A percentile compares a stretch with the other conserved stretches of the same genome.
These are phyloP conservation scores for Heliocidaris erythrogramma DNA, from an alignment of 35 echinoderm and acorn worm genomes.

Conservation along the genomic window DNA sequence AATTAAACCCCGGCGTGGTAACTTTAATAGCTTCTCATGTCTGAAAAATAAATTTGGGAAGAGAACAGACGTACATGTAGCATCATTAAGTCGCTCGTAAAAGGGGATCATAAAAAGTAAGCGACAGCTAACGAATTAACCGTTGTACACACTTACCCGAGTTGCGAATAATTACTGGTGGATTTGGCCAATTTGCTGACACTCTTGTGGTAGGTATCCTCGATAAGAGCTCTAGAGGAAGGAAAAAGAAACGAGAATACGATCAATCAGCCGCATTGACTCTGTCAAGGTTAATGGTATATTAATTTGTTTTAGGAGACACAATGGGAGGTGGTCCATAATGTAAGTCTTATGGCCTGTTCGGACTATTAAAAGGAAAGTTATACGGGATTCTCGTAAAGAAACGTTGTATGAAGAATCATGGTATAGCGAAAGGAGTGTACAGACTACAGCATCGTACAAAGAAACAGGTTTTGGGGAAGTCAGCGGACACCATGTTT, in stretches of 20 bases:
- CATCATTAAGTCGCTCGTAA: neutral
- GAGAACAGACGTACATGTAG: neutral
- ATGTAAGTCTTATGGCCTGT: no score
- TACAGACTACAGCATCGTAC: no score
- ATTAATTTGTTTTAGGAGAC: no score
- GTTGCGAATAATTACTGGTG: conserved; percentile 76
- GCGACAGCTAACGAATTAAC: neutral
- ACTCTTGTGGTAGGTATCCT: conserved; percentile 91
- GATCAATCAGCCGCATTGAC: neutral
- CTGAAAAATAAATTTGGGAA: neutral
- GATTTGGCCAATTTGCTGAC: conserved; percentile 94
- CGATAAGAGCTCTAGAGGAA: conserved; percentile 68
- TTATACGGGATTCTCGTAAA: no score
- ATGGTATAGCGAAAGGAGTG: no score
- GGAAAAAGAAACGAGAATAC: neutral
- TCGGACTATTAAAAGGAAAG: no score
- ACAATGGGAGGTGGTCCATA: no score
- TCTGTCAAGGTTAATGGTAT: neutral
- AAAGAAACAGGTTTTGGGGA: no score
- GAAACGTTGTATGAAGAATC: no score
- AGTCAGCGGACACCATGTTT: no score
- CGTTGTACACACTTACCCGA: conserved; percentile 73
- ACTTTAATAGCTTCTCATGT: no score
- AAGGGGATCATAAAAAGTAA: neutral
- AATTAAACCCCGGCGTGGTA: neutral